Evolutionary conservation across 2,888 invertebrate genomes (phyloP), one percentile per base, ranked within the genome.

Genomic region (Chrysotoxum bicinctum): DNA sequence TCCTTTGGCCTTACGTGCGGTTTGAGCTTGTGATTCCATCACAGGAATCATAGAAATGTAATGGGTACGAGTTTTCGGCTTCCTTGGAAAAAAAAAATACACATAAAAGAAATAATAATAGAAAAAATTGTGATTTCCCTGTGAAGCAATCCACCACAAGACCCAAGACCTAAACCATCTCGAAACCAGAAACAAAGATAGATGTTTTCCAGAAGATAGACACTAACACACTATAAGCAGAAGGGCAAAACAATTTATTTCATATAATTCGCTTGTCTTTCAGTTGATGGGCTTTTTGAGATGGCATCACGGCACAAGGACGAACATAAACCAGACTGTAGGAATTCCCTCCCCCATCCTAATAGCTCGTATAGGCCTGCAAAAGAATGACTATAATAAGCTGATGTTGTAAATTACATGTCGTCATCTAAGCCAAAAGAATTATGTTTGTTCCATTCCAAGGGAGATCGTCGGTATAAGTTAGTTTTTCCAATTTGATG

Each of bases 201-300:
- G 77, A 73, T 78, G 60, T 82, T 45, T 82, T 45, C 43, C 26
- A 50, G 21, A 50, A 73, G 68, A 83, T 79, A 83, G 73, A 70
- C 43, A 30, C 79, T 68, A 77, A 66, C 81, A 80, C 76, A 85
- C 66, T 48, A 75, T 80, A 69, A 77, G 72, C 76, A 81, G 81
- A 81, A 81, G 85, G 81, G 73, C 80, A 75, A 80, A 80, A 85
- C 84, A 85, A 85, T 85, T 80, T 85, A 85, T 85, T 85, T 85
- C 75, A 80, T 76, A 85, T 80, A 85, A 85, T 85, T 85, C 84
- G 84, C 80, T 85, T 85, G 84, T 80, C 84, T 80, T 68, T 77
- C 62, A 80, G 81, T 81, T 85, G 85, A 85, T 85, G 85, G 85
- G 81, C 81, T 81, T 75, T 73, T 68, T 62, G 75, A 76, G 76